Evolutionary conservation across 2,113 vertebrate species (phyloP), one percentile per base, ranked within the genome.

Genomic region (Egretta garzetta): DNA sequence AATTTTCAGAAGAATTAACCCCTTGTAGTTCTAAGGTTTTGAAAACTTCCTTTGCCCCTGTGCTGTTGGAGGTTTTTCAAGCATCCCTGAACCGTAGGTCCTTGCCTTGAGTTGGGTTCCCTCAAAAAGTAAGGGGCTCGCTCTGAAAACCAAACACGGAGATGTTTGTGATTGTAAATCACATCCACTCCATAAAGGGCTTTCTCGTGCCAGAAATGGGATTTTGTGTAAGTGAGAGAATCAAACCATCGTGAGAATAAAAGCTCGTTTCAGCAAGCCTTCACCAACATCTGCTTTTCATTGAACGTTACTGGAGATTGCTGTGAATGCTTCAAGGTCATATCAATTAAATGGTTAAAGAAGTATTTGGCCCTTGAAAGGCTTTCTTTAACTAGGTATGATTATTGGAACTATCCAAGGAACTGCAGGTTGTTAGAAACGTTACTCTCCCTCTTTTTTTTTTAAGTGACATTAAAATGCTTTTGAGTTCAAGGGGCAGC

Each of bases 201-300:
- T 81, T 96, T 94, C 70, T 92, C 8, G 0, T 89, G 53, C 82
- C 93, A 94, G 83, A 58, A 88, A 15, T 35, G 43, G 86, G n/a
- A 97, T 73, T 95, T 93, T 87, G 62, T 93, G 39, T 72, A 63
- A 86, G 60, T 73, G 64, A 95, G 94, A 77, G 86, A 91, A 71
- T 84, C 91, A 68, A 90, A 90, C 91, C 67, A 30, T 82, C 26
- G 0, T 62, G 55, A 97, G 93, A 97, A 96, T 95, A 97, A 96
- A 97, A 97, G 96, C 96, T 96, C 1, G 0, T 96, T 96, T 95
- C 93, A 96, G 58, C 67, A 75, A 88, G 81, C 67, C 89, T 76
- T 85, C 94, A 93, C 80, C 98, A 88, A 97, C 98, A 99, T 98
- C 98, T 99, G 99, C 97, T 98, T 98, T 98, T 97, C 98, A 98